A percentile compares a stretch with the other conserved stretches of the same genome.
phyloP scores from a whole-genome alignment of 2,797 vertebrate genomes.

The Cirrhinus molitorella region DNA sequence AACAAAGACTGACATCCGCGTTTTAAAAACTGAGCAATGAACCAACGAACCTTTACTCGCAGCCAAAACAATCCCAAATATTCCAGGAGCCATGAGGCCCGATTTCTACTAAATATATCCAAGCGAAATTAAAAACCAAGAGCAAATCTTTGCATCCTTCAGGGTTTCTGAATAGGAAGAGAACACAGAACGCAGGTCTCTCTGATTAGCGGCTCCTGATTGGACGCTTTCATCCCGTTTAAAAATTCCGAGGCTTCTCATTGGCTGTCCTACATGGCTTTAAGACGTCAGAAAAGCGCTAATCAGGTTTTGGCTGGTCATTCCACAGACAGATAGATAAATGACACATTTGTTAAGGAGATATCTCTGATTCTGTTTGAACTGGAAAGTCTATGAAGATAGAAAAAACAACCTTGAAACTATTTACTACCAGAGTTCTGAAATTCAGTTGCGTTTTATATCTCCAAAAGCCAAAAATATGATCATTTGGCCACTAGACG shows the following conservation, averaged over 20 bases:
- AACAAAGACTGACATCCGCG: background rate
- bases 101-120: background rate
- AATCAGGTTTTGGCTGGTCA: constrained; percentile 39
- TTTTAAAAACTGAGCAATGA: too few relatives aligned
- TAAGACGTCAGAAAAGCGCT: background rate
- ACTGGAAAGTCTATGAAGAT: background rate
- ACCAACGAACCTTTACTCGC: constrained; percentile 31
- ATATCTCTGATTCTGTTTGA: background rate
- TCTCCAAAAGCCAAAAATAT: background rate
- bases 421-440: background rate
- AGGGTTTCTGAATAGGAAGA: background rate
- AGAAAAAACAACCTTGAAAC: constrained; percentile 49
- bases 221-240: constrained; percentile 27
- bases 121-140: constrained; percentile 9
- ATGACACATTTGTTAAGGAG: background rate
- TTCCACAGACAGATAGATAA: background rate
- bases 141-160: background rate
- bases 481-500: too few relatives aligned
- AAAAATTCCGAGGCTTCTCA: background rate
- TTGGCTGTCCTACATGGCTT: constrained; percentile 31
- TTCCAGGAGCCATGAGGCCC: constrained; percentile 46
- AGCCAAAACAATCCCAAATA: constrained; percentile 24
- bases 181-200: background rate
- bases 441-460: background rate
- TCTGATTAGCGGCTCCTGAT: background rate